Base-by-base conservation (phyloP, 1,140 invertebrate species). In the Littorina saxatilis region DNA sequence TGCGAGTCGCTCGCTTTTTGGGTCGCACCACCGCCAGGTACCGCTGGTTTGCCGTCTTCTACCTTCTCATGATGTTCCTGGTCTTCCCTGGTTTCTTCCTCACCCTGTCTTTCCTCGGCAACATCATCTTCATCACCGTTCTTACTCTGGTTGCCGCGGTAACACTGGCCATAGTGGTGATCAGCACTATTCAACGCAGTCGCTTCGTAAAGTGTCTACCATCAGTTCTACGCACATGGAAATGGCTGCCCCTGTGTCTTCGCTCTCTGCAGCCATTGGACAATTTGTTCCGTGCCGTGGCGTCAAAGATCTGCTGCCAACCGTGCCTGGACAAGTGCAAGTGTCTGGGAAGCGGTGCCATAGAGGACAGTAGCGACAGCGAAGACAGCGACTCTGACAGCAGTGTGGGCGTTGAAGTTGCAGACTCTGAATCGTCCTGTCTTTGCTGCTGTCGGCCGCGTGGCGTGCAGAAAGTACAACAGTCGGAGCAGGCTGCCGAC, bases 1-100 rank as follows among this genome's bases (percentile, higher is more conserved):
- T 95, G 5, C 83, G 84, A n/a, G 84, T 94, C 70, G 93, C 94
- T 2, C 92, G 92, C 80, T 88, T 88, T 20, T 87, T 95, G 17
- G 93, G 94, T 3, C 88, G 89, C 23, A 90, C 90, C 9, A 94
- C 94, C 5, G 93, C 93, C 2, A 90, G 92, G 73, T 94, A 94
- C 85, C 87, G 93, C 27, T 94, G 94, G 94, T 95, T 95, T 88
- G 93, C 94, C 11, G 85, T 94, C 29, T 73, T 94, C 0, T 95
- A 95, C 87, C 86, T 95, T 17, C 40, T 94, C 0, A 17, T 91
- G 5, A 91, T 94, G 87, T 95, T 95, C 84, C 84, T 94, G 20
- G 5, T 94, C 0, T 80, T 95, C 0, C 94, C 94, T 4, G 91
- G 80, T 20, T 76, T 92, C 3, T 90, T 94, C 32, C 93, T 94